Evolutionary conservation across 2,888 invertebrate genomes (phyloP), one percentile per base, ranked within the genome.

Genomic region (Vandiemenella viatica): DNA sequence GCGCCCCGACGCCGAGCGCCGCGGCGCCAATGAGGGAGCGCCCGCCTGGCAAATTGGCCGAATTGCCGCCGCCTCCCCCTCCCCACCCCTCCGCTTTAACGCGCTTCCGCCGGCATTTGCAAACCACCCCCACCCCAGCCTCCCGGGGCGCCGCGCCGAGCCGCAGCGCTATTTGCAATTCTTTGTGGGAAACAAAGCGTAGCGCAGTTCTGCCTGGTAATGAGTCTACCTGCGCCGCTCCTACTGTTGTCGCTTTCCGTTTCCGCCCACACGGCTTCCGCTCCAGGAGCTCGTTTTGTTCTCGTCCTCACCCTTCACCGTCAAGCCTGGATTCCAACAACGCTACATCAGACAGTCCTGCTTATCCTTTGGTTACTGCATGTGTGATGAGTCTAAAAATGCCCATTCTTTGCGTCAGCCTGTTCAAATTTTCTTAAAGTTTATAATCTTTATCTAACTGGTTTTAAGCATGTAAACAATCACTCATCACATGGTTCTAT

Each of bases 1-100:
- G 37, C 15, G 20, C 18, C 7, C n/a, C 6, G 19, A 37, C n/a
- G 32, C n/a, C 21, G 13, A 32, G 18, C 13, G 15, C 5, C 22
- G 19, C 20, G 13, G 32, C 10, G n/a, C 10, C 32, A n/a, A 32
- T n/a, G 32, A n/a, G 32, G 32, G 32, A 3, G n/a, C n/a, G n/a
- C n/a, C n/a, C n/a, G n/a, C n/a, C n/a, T n/a, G n/a, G 32, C 50
- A 50, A 50, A 50, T 50, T 50, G 50, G 44, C 40, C 37, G 47
- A 47, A 50, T 50, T 50, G 50, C 44, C 38, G 44, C 50, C 21
- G n/a, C 44, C 32, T 21, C 46, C 22, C 40, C 26, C 42, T 37
- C n/a, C 26, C 48, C 50, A 37, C 50, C 50, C n/a, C 44, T 45
- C 49, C 38, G n/a, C 17, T 18, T 21, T 37, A 17, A 44, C 17